These are phyloP conservation scores for Diaperis boleti DNA, from an alignment of 2,888 invertebrate species.

Conservation along the genomic window DNA sequence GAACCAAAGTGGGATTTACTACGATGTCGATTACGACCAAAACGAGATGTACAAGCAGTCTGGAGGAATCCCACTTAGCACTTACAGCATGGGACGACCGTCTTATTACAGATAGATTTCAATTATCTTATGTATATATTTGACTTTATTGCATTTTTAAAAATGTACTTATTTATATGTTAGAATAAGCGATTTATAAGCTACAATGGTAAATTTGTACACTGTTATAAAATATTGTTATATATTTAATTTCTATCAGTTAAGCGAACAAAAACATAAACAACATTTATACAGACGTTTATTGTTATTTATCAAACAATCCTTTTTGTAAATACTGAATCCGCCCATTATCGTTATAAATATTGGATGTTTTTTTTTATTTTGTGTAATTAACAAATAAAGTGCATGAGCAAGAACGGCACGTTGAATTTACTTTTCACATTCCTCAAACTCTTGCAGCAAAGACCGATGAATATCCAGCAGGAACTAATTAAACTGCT, in stretches of 20 bases:
- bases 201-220: constrained; percentile 5
- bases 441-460: constrained; percentile 24
- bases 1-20: constrained; percentile 92
- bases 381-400: constrained; percentile 34
- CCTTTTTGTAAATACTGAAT: constrained; percentile 34
- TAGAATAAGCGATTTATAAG: constrained; percentile 2
- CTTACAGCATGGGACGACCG: constrained; percentile 83
- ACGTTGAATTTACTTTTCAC: constrained; percentile 27
- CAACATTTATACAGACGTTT: constrained; percentile 13
- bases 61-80: constrained; percentile 83
- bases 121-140: constrained; percentile 16
- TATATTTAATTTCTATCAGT: constrained; percentile 14
- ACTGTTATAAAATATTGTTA: constrained; percentile 5
- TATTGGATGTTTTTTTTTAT: constrained; percentile 25
- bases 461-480: constrained; percentile 23
- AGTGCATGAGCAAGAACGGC: constrained; percentile 2
- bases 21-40: constrained; percentile 88
- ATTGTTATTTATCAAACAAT: constrained; percentile 13
- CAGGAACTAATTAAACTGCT: constrained; percentile 24
- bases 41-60: constrained; percentile 70
- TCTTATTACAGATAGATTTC: constrained; percentile 70
- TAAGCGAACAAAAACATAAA: constrained; percentile 34
- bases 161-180: neutral
- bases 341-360: constrained; percentile 3
- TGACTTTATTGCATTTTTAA: neutral